Conservation (phyloP, 2,113 vertebrate genomes). For the Thamnophis sirtalis region DNA sequence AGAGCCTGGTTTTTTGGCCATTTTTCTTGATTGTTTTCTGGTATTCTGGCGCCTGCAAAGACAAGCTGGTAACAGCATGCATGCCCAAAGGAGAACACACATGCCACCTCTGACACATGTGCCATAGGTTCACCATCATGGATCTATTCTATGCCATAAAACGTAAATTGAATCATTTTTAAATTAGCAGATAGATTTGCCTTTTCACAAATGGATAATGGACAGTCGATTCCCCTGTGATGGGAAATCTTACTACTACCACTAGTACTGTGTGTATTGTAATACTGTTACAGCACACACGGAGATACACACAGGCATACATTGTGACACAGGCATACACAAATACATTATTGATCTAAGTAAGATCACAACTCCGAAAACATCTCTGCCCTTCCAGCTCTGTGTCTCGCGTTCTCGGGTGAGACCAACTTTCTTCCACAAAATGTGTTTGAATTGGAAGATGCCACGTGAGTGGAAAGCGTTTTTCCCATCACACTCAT, state of each 20-base stretch:
- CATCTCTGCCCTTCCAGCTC: not conserved
- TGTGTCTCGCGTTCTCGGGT: not conserved
- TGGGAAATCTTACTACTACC: not conserved
- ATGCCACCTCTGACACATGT: no score
- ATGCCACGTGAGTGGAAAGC: not conserved
- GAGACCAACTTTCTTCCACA: not conserved
- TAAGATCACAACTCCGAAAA: not conserved
- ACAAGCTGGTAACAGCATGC: no score
- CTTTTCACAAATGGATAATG: not conserved
- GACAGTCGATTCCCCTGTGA: not conserved
- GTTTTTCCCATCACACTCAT: not conserved
- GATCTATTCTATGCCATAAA: not conserved
- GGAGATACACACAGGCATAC: not conserved
- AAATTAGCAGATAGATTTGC: not conserved
- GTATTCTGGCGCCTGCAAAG: no score
- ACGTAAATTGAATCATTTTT: not conserved
- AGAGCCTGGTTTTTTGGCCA: no score
- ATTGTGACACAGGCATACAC: not conserved
- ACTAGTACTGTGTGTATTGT: not conserved
- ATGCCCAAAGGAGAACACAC: no score
- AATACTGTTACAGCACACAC: not conserved
- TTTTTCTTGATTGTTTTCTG: no score
- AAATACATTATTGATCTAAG: not conserved
- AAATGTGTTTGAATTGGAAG: not conserved
- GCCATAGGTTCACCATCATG: no score